phyloP scores from a whole-genome alignment of 1,140 invertebrate species.

The Prorops nasuta region DNA sequence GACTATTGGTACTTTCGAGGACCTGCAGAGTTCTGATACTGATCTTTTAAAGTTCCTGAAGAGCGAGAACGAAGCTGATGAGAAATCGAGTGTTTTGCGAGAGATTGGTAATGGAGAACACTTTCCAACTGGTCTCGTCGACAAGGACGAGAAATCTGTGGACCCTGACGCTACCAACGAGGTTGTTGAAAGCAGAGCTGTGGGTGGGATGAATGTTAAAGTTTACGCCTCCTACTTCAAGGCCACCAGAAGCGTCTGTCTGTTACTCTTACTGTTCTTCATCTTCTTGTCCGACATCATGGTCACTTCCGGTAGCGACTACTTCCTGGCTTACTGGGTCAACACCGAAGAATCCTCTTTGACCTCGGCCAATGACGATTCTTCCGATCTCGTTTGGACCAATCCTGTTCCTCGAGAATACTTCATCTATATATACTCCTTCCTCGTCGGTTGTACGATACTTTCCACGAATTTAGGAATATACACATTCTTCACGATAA shows the following conservation, averaged over 20 bases:
- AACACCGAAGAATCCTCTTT: conserved; percentile 32
- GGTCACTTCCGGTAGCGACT: conserved; percentile 65
- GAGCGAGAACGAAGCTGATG: background rate
- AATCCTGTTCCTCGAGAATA: conserved; percentile 20
- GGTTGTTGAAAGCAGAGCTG: conserved; percentile 55
- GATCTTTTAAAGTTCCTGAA: conserved; percentile 66
- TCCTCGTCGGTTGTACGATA: conserved; percentile 62
- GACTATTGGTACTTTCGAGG: conserved; percentile 63
- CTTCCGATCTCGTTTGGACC: conserved; percentile 14
- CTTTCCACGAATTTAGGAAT: conserved; percentile 59
- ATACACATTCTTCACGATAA: conserved; percentile 67
- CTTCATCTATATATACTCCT: conserved; percentile 51
- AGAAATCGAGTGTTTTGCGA: conserved; percentile 22
- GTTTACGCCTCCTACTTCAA: conserved; percentile 65
- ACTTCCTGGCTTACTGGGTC: conserved; percentile 68
- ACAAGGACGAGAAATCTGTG: background rate
- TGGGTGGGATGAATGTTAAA: conserved; percentile 58
- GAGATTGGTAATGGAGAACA: conserved; percentile 50
- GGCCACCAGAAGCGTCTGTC: conserved; percentile 58
- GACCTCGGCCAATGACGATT: conserved; percentile 12
- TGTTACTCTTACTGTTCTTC: conserved; percentile 55
- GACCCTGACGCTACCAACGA: conserved; percentile 16
- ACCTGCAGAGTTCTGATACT: conserved; percentile 62
- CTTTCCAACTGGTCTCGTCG: no score
- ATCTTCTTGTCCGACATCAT: conserved; percentile 60